Evolutionary conservation across 2,113 vertebrate genomes (phyloP), one percentile per base, ranked within the genome.

Genomic region (Stercorarius parasiticus): DNA sequence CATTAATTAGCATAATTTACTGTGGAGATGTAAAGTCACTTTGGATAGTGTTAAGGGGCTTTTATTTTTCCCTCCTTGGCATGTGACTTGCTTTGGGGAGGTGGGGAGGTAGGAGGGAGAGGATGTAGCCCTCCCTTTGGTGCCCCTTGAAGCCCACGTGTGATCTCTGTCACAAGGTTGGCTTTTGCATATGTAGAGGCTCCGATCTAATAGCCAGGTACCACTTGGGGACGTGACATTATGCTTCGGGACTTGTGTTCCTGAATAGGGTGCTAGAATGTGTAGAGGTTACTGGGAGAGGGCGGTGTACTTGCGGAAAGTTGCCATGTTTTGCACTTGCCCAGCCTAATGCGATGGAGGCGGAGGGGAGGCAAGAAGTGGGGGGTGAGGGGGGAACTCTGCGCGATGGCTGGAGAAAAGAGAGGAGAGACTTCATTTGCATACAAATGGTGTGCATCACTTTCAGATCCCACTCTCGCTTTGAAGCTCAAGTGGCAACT

Each of bases 401-500:
- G 2, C 27, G 27, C 32, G 78, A 38, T 58, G 59, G 49, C 79
- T 92, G 5, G 8, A 69, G 53, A 58, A 88, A 86, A 90, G 82
- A 81, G 72, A 79, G 26, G 83, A 79, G 88, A 85, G 83, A 11
- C n/a, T 43, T 67, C 5, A 58, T 91, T 94, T 96, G 66, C 96
- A 87, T 96, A 40, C 73, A 82, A 94, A 95, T 97, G 49, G 65
- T 25, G 22, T 11, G 61, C 65, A 42, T 82, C 69, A n/a, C 83
- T 92, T 95, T 89, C 81, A 89, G 83, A 64, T 92, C 47, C 36
- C n/a, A 10, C 67, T 86, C 82, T 74, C 1, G 0, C 86, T 97
- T 97, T 96, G 89, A 96, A 97, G 86, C 66, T 95, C 69, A 78
- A 94, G 88, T 90, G 83, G 65, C 72, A 88, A 3, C 79, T 94